Conservation (phyloP, 2,888 invertebrate species). For the Euzetes globulus region DNA sequence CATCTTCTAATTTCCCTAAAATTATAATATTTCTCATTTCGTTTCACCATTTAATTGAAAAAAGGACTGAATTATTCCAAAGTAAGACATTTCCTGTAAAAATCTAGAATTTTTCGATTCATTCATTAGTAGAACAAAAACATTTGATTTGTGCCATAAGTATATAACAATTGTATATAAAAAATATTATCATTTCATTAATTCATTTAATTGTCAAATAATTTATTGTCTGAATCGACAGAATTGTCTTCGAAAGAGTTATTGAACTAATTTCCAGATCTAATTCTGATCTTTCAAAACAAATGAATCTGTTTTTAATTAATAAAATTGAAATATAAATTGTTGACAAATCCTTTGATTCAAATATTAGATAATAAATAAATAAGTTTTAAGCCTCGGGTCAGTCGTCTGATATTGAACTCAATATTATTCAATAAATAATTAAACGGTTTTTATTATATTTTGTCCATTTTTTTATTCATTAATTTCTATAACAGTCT, state of each 20-base stretch:
- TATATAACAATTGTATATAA: too few relatives aligned
- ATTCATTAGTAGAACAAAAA: too few relatives aligned
- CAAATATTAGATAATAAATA: neutral
- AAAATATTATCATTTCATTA: too few relatives aligned
- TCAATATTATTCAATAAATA: neutral
- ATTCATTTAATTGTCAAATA: neutral
- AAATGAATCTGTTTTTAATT: neutral
- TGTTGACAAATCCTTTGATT: neutral
- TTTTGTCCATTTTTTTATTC: neutral
- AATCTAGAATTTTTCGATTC: too few relatives aligned
- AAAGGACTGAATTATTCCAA: too few relatives aligned
- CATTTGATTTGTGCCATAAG: too few relatives aligned
- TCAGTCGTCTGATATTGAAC: slow-evolving; percentile 2
- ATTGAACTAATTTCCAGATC: neutral
- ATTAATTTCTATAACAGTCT: neutral
- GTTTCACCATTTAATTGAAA: too few relatives aligned
- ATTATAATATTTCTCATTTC: too few relatives aligned
- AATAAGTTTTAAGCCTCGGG: neutral
- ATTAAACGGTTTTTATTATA: neutral
- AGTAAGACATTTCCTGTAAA: too few relatives aligned
- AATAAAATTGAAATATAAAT: neutral
- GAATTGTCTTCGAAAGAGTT: neutral
- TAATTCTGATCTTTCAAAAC: neutral
- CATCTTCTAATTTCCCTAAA: neutral
- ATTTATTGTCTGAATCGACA: neutral